Percentiles rank a stretch among this genome's conserved stretches.
Conservation (phyloP, 1,140 invertebrate species). For the Sminthurides bifidus region DNA sequence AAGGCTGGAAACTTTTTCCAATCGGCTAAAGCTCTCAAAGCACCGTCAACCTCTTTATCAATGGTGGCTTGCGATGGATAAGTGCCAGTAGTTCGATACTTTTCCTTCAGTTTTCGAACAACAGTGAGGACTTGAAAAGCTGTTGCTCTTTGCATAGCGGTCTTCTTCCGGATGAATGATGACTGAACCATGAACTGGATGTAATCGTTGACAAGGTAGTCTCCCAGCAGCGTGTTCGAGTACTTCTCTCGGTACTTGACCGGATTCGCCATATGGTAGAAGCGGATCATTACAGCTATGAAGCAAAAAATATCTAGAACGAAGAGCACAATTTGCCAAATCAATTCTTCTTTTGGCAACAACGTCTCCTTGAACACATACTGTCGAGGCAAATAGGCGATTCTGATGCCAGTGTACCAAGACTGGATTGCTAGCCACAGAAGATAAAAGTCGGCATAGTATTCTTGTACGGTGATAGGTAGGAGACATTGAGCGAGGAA, state of each 20-base stretch:
- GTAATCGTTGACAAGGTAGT: not conserved
- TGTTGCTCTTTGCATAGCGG: constrained; percentile 2
- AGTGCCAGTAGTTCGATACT: not conserved
- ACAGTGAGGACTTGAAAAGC: constrained; percentile 4
- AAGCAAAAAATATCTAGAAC: constrained; percentile 1
- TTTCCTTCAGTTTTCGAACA: not conserved
- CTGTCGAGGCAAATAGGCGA: not conserved
- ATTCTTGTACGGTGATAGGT: not conserved
- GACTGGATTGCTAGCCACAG: not conserved
- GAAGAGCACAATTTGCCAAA: not conserved
- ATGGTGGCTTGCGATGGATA: not conserved
- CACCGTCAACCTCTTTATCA: not conserved
- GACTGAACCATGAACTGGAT: constrained; percentile 4
- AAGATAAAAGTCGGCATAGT: not conserved
- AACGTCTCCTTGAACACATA: not conserved
- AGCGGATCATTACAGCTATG: not conserved
- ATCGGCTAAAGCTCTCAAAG: not conserved
- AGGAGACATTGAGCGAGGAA: constrained; percentile 3
- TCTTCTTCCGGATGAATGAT: constrained; percentile 6
- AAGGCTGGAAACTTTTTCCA: constrained; percentile 7
- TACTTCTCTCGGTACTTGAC: not conserved
- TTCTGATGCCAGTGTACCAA: not conserved
- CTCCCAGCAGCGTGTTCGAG: constrained; percentile 2
- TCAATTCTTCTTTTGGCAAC: too few species aligned
- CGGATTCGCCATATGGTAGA: not conserved